Evolutionary conservation across 2,113 vertebrate species (phyloP).

Genomic region (Capricornis sumatraensis): DNA sequence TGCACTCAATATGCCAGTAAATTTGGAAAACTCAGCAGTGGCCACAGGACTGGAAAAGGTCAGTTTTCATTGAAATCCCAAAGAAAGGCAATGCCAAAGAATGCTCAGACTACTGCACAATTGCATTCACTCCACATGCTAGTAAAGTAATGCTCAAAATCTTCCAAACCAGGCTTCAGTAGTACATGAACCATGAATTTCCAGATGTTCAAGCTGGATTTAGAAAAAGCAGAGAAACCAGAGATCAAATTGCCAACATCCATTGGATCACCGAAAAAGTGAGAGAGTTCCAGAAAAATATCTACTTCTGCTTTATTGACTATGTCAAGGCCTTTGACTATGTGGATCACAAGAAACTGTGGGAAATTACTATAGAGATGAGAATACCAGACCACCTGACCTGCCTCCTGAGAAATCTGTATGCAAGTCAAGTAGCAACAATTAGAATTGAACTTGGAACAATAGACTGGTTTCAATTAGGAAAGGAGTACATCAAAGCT

Average conservation of each 20-base stretch:
- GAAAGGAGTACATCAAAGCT: background rate
- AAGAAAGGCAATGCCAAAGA: background rate
- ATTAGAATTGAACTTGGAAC: background rate
- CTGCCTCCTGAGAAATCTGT: background rate
- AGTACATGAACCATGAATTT: background rate
- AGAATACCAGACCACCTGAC: background rate
- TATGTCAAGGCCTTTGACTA: background rate
- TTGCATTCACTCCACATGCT: background rate
- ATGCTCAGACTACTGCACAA: background rate
- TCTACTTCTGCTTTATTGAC: background rate
- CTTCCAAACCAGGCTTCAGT: background rate
- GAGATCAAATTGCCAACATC: background rate
- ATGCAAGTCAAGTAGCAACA: background rate
- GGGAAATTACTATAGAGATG: background rate
- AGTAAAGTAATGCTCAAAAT: background rate
- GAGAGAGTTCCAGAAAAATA: background rate
- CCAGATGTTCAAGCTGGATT: background rate
- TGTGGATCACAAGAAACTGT: background rate
- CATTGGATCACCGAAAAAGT: rapidly evolving
- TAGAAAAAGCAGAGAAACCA: background rate
- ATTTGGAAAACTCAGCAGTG: background rate
- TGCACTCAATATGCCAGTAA: background rate
- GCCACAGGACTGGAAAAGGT: background rate
- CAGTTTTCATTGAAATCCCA: background rate
- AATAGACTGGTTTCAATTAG: background rate